phyloP scores from a whole-genome alignment of 1,140 invertebrate species.

The Philaenus spumarius region DNA sequence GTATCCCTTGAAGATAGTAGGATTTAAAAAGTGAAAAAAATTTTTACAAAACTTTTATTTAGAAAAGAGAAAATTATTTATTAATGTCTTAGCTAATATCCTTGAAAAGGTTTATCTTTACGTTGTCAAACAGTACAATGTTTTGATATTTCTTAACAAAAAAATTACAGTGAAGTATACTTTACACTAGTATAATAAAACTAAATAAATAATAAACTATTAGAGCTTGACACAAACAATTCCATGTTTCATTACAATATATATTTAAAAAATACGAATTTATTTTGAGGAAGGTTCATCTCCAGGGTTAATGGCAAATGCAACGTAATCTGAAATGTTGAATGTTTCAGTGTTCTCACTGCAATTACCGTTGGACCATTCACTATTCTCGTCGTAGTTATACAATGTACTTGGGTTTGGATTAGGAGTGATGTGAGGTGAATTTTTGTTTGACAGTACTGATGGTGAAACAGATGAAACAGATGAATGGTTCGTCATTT shows the following conservation, averaged over 20 bases:
- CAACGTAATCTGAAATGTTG: background rate
- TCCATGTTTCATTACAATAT: too few relatives aligned
- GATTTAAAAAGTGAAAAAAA: too few relatives aligned
- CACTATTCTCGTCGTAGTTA: background rate
- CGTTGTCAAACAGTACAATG: too few relatives aligned
- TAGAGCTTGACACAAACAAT: background rate
- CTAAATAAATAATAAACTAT: background rate
- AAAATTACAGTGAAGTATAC: background rate
- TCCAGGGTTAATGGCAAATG: background rate
- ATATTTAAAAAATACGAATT: too few relatives aligned
- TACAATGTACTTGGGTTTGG: background rate
- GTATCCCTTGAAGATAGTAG: too few relatives aligned
- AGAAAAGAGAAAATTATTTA: too few relatives aligned
- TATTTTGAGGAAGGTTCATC: background rate
- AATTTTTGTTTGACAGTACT: background rate
- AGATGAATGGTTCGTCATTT: background rate
- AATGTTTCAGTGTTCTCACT: slow-evolving; percentile 3
- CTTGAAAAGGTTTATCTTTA: too few relatives aligned
- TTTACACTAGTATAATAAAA: background rate
- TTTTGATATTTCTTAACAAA: too few relatives aligned
- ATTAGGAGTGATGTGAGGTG: background rate
- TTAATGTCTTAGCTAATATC: too few relatives aligned
- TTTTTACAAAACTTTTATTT: too few relatives aligned
- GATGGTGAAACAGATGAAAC: background rate
- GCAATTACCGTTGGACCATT: background rate